phyloP scores from a whole-genome alignment of 2,113 vertebrate genomes.

The Pampusana beccarii region DNA sequence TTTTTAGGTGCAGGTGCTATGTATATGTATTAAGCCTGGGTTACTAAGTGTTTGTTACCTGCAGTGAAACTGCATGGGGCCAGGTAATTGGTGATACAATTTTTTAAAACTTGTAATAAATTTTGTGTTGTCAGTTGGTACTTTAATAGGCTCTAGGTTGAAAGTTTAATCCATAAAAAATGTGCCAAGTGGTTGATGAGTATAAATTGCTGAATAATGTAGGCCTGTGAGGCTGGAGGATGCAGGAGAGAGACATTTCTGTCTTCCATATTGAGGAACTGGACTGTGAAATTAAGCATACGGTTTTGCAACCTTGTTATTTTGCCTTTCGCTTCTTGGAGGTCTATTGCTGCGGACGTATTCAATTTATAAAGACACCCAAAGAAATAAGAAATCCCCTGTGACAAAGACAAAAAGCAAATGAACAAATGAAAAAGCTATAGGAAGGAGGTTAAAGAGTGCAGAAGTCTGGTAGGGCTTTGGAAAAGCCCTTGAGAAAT shows the following conservation, averaged over 20 bases:
- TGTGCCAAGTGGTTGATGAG: neutral
- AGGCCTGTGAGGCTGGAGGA: neutral
- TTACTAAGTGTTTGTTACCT: neutral
- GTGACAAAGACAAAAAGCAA: neutral
- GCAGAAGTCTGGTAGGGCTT: neutral
- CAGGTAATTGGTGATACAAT: too few relatives aligned
- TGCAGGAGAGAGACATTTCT: neutral
- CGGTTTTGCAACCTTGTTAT: neutral
- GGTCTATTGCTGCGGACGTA: neutral
- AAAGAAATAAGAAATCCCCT: neutral
- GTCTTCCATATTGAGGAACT: neutral
- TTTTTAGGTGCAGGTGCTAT: neutral
- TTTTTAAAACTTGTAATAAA: neutral
- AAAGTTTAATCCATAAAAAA: neutral
- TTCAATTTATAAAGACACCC: neutral
- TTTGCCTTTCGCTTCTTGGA: neutral
- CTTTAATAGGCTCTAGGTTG: neutral
- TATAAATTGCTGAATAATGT: neutral
- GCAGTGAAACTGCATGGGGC: neutral
- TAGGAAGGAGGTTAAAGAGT: neutral
- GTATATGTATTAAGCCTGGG: rapidly evolving
- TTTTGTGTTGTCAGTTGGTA: neutral
- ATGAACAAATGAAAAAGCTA: neutral
- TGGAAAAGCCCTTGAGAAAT: neutral
- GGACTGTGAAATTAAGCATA: constrained; percentile 38